phyloP scores from a whole-genome alignment of 2,797 vertebrate genomes.

The Acropternis orthonyx region DNA sequence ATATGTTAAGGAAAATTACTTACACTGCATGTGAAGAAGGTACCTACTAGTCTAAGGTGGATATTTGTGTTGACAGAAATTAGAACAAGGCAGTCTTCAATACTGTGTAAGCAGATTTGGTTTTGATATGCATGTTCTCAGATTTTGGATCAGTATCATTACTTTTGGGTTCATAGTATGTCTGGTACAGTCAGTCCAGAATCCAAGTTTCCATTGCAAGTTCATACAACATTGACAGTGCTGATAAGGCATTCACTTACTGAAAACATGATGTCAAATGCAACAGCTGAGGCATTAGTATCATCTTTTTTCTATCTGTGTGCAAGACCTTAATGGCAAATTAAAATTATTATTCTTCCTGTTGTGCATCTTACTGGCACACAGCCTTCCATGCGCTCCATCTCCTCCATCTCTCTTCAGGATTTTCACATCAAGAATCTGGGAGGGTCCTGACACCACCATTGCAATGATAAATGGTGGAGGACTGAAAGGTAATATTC shows the following conservation, averaged over 20 bases:
- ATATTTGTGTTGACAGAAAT: neutral
- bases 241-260: neutral
- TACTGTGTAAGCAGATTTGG: neutral
- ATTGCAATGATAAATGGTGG: neutral
- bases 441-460: neutral
- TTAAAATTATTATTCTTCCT: neutral
- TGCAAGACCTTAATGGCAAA: neutral
- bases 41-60: neutral
- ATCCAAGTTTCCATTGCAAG: neutral
- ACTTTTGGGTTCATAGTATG: neutral
- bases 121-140: neutral
- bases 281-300: neutral
- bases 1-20: neutral
- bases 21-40: neutral
- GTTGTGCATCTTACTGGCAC: neutral
- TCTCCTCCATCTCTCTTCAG: neutral
- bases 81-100: neutral
- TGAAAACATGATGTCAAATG: neutral
- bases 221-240: neutral
- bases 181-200: neutral
- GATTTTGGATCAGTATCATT: neutral
- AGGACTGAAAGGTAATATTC: neutral
- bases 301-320: neutral
- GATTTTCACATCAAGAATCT: neutral
- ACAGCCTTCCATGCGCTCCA: neutral